These are phyloP conservation scores for Drosophila parabipectinata DNA, from an alignment of 1,140 invertebrate genomes.

Conservation along the genomic window DNA sequence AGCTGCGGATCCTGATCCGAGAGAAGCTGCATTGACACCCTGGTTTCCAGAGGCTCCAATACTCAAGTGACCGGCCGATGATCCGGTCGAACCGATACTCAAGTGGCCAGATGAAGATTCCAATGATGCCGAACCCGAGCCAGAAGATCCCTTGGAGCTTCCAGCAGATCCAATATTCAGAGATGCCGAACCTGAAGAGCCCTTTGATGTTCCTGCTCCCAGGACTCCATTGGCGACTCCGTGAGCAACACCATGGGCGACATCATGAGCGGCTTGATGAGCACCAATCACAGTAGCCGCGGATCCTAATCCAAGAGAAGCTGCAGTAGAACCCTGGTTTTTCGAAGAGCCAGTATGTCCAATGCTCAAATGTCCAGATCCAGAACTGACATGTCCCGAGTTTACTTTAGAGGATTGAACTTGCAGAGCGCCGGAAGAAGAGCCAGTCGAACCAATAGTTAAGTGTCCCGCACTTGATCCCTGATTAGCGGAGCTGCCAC, in stretches of 20 bases:
- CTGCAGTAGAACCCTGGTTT: neutral
- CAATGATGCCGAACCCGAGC: slow-evolving; percentile 4
- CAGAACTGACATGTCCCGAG: neutral
- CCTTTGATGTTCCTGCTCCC: neutral
- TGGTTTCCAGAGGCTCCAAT: slow-evolving; percentile 2
- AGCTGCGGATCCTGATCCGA: neutral
- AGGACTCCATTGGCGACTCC: slow-evolving; percentile 5
- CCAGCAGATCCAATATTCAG: slow-evolving; percentile 7
- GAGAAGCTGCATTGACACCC: neutral
- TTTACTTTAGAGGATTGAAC: neutral
- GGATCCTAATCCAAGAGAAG: neutral
- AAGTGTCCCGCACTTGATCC: neutral
- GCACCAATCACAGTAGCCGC: neutral
- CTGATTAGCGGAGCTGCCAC: neutral
- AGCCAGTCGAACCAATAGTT: neutral
- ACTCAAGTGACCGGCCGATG: slow-evolving; percentile 6
- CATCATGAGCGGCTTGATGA: slow-evolving; percentile 4
- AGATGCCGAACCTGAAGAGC: neutral
- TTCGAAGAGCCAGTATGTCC: neutral
- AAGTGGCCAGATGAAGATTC: slow-evolving; percentile 1
- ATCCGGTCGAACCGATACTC: neutral
- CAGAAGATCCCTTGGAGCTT: slow-evolving; percentile 7
- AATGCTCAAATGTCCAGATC: neutral
- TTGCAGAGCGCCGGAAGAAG: neutral
- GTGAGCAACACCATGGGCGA: slow-evolving; percentile 5